These are phyloP conservation scores for Felis chaus DNA, from an alignment of 2,113 vertebrate genomes.

Conservation along the genomic window DNA sequence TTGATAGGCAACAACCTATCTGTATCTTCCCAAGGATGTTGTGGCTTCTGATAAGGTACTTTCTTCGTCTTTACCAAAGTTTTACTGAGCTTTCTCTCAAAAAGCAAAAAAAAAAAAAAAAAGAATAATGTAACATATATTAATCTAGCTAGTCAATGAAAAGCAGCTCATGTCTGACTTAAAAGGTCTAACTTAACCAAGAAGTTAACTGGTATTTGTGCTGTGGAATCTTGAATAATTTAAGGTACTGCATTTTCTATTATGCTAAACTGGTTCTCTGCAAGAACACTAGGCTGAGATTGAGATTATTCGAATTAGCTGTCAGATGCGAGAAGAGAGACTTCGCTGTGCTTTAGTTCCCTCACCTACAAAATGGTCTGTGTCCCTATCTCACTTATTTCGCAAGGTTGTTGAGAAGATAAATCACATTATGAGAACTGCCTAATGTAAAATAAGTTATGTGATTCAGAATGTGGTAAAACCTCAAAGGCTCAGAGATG, in stretches of 20 bases:
- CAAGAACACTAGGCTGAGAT: constrained; percentile 5
- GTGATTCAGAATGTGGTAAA: constrained; percentile 41
- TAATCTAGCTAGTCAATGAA: not conserved
- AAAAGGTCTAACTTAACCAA: not conserved
- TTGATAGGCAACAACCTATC: not conserved
- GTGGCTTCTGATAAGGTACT: not conserved
- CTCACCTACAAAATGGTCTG: not conserved
- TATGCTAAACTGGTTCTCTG: not conserved
- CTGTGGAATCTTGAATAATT: not conserved
- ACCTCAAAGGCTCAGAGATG: constrained; percentile 32
- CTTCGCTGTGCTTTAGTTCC: not conserved
- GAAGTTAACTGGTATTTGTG: not conserved
- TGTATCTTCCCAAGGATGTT: constrained; percentile 11
- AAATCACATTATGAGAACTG: constrained; percentile 45
- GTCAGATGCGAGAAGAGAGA: not conserved
- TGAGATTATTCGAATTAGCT: constrained; percentile 44
- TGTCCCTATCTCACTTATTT: constrained; percentile 14
- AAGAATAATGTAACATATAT: not conserved
- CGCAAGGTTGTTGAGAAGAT: not conserved
- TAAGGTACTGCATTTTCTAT: constrained; percentile 25
- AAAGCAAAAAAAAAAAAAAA: constrained; percentile 17
- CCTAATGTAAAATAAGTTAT: not conserved
- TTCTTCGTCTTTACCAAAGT: constrained; percentile 16
- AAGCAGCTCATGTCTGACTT: constrained; percentile 32
- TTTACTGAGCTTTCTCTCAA: constrained; percentile 48